Evolutionary conservation across 1,140 invertebrate species (phyloP), one percentile per base, ranked within the genome.

Genomic region (Zaprionus gabonicus): DNA sequence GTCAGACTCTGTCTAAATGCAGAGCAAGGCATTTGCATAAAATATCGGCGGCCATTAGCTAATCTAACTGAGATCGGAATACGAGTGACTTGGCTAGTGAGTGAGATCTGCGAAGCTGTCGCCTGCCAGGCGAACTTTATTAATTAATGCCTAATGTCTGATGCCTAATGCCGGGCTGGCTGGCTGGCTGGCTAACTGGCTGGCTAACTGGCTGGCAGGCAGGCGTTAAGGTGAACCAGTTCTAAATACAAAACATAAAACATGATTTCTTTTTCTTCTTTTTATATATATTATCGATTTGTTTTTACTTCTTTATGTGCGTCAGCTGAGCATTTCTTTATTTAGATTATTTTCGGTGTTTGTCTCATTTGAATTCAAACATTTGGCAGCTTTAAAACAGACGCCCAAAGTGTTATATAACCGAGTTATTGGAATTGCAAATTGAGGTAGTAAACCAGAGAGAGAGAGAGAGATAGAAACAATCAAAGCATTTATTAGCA

Each of bases 51-150:
- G 51, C 66, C 83, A 87, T 82, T 86, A 71, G 76, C 68, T 73
- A 82, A 82, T 76, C 78, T 68, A 78, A 60, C 66, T 64, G 27
- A 41, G 53, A 41, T 82, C 71, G 79, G 70, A 78, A 88, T 78
- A 86, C 87, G 46, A 3, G 46, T 51, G 25, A 25, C 10, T 88
- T 72, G 15, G 67, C 63, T 55, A 59, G 34, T 71, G 23, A 70
- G 41, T 74, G 53, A 69, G 44, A 70, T 28, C 34, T 65, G 15
- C 63, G 36, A 69, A 68, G 57, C 62, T 66, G 70, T 71, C 68
- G 66, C 23, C 77, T 51, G 55, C 23, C 65, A 46, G 20, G 46
- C 23, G 56, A 66, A 79, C 51, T 72, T 79, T 68, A 58, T 80
- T 71, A 84, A 83, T 80, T 83, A 80, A 82, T 75, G 56, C 58